Base-by-base conservation (phyloP, 1,140 invertebrate species). In the Plodia interpunctella region DNA sequence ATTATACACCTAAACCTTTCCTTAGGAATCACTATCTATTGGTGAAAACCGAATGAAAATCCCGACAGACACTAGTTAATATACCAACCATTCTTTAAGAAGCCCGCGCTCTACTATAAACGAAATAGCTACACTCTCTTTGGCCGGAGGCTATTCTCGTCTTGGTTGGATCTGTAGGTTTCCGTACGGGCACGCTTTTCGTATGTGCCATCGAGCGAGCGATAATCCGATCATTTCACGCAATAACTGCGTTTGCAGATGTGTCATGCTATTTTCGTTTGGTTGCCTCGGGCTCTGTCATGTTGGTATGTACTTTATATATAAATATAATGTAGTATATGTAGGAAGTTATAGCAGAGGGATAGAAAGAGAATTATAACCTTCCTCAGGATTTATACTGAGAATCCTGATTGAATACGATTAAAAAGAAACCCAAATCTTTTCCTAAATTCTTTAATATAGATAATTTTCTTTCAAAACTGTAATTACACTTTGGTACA, bases 401-500 rank as follows among this genome's bases (percentile, higher is more conserved):
- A n/a, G n/a, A n/a, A n/a, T n/a, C 21, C 21, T 25, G 21, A 25
- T 25, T 2, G 21, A 3, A 25, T 3, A 6, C 21, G 21, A 25
- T 25, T n/a, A n/a, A 44, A 44, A 19, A 20, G 60, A 58, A 44
- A 64, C 55, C 49, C 35, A 17, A 49, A 59, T 8, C 2, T 49
- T 28, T 61, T 66, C 18, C 63, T 68, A 74, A 68, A 62, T 61
- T 58, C 60, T 66, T 61, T 59, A 65, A 61, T 68, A 62, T 57
- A 17, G 58, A 70, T 70, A 63, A 65, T 18, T 25, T 66, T 66
- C 60, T 65, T 70, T 70, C 66, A 73, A 75, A 72, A 70, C 57
- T 73, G 65, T 78, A 78, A 72, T 68, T 57, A 68, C 70, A 68
- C 70, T 74, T 74, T 70, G 63, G 71, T 75, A 78, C 65, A 79